Conservation (phyloP, 2,888 invertebrate species). For the Rotaria sp. region DNA sequence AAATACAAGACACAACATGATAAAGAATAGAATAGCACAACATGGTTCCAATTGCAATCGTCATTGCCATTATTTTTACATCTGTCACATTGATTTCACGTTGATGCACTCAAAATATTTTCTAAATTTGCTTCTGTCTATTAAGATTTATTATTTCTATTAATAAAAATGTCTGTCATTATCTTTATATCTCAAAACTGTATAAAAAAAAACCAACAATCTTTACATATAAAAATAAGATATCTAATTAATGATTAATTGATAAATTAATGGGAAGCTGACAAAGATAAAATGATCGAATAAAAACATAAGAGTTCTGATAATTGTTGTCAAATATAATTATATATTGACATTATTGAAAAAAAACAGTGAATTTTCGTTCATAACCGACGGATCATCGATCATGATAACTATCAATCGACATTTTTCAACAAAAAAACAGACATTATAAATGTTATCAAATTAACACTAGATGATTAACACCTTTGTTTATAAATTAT, state of each 20-base stretch:
- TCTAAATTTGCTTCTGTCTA: neutral
- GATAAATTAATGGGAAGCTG: neutral
- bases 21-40: neutral
- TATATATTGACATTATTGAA: neutral
- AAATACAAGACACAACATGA: neutral
- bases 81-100: conserved; percentile 1
- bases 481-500: neutral
- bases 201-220: neutral
- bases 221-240: neutral
- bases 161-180: neutral
- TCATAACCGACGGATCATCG: neutral
- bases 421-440: neutral
- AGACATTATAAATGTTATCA: neutral
- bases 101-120: neutral
- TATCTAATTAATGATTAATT: neutral
- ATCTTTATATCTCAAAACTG: neutral
- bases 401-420: neutral
- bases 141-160: neutral
- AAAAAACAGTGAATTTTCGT: neutral
- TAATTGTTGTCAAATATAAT: neutral
- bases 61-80: neutral
- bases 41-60: neutral
- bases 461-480: neutral
- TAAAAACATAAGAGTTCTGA: neutral
- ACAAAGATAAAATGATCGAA: neutral